Base-by-base conservation (phyloP, 2,113 vertebrate genomes). In the Vanacampus margaritifer region DNA sequence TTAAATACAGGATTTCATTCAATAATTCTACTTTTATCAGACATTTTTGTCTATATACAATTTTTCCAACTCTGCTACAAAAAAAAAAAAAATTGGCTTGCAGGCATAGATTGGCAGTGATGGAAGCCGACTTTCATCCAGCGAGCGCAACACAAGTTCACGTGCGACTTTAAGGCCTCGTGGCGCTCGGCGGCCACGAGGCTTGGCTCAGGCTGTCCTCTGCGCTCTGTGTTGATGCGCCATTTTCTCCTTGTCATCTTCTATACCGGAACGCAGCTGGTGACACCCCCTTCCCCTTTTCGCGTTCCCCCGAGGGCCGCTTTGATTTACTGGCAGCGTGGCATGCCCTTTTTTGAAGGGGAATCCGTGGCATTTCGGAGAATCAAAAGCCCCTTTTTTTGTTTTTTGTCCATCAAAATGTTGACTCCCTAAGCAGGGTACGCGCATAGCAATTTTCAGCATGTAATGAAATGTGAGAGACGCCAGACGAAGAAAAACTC, bases 161-260 rank as follows among this genome's bases (percentile, higher is more conserved):
- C 32, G 6, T 59, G 57, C 57, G 19, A 59, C 28, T 36, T 21
- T 35, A 36, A 59, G 32, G 57, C 32, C 2, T 32, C 3, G 1
- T 59, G 3, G 8, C 24, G 12, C 24, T 23, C 48, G 7, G 48
- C 48, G 45, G 45, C 45, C 45, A 46, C 45, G 17, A 46, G 45
- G 51, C 51, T 53, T 8, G 35, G 19, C 17, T 61, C 78, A 61
- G 71, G 77, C 73, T 75, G 79, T 82, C 84, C 66, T 67, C 63
- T 72, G 45, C 74, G 81, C 67, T 79, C 57, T 63, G 56, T 64
- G 78, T 62, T 81, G 78, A 86, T 81, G 75, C 64, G 74, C 78
- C 84, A 86, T 90, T 89, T 90, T 89, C 87, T 90, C 83, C 85
- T 75, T 88, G 87, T 89, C 88, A 88, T 79, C 88, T 84, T 73